These are phyloP conservation scores for Actinia tenebrosa DNA, from an alignment of 64 coral and sea anemone species.

Conservation along the genomic window DNA sequence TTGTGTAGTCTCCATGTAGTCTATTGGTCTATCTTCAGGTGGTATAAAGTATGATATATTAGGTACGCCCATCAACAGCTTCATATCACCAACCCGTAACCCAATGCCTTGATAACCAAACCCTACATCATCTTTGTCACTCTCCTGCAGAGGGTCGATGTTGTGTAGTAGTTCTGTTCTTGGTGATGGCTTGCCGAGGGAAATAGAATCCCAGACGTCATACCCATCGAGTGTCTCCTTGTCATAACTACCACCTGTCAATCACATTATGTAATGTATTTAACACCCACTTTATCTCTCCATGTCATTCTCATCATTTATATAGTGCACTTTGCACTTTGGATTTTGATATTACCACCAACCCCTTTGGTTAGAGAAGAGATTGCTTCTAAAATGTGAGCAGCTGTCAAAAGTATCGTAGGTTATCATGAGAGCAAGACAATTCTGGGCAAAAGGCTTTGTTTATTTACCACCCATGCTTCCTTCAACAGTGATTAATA, in stretches of 20 bases:
- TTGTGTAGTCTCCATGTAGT: not conserved
- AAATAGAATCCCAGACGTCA: constrained; percentile 76
- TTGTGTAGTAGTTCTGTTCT: constrained; percentile 78
- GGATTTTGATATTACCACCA: too few species aligned
- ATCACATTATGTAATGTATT: not conserved
- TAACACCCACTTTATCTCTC: too few species aligned
- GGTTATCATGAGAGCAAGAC: too few species aligned
- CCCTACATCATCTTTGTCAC: not conserved
- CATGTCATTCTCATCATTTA: too few species aligned
- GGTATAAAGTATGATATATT: constrained; percentile 64
- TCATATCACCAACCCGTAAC: constrained; percentile 51
- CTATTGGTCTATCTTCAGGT: constrained; percentile 27
- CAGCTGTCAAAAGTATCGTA: too few species aligned
- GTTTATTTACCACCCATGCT: too few species aligned
- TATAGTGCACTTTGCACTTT: too few species aligned
- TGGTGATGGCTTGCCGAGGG: constrained; percentile 44
- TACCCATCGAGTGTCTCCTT: constrained; percentile 50
- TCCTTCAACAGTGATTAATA: too few species aligned
- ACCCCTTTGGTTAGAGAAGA: too few species aligned
- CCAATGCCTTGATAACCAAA: constrained; percentile 50
- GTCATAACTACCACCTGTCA: constrained; percentile 28
- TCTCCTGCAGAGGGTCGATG: constrained; percentile 27
- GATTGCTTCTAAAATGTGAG: too few species aligned
- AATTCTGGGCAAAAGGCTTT: too few species aligned
- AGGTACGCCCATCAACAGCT: constrained; percentile 52